These are phyloP conservation scores for Trachemys scripta DNA, from an alignment of 2,113 vertebrate species.

Conservation along the genomic window DNA sequence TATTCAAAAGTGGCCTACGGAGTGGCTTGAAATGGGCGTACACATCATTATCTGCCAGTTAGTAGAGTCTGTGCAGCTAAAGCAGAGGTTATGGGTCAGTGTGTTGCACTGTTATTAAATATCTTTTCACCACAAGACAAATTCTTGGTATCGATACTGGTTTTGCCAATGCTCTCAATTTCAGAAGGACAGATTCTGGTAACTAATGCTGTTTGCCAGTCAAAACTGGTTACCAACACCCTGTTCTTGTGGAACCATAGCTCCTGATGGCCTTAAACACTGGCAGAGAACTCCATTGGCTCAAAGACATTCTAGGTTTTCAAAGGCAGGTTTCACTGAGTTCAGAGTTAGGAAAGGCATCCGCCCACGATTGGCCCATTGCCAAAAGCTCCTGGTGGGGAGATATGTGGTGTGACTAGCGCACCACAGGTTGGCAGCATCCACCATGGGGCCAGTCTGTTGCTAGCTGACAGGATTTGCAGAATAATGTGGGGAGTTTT, in stretches of 20 bases:
- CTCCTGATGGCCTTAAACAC: background rate
- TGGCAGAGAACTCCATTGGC: background rate
- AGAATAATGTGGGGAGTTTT: background rate
- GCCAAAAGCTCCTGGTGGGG: background rate
- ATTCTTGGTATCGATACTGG: background rate
- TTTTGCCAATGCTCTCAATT: background rate
- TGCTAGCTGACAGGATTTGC: background rate
- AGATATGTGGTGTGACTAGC: background rate
- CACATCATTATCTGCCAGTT: background rate
- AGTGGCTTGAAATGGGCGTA: background rate
- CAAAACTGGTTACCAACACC: background rate
- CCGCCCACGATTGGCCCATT: background rate
- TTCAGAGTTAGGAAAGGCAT: background rate
- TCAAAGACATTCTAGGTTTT: background rate
- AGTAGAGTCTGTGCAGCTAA: background rate
- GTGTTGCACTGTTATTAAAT: background rate
- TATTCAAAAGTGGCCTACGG: background rate
- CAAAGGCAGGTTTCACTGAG: background rate
- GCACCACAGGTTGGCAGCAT: rapidly evolving
- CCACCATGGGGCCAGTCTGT: background rate
- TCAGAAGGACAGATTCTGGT: background rate
- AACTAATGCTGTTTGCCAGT: background rate
- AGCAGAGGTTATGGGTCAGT: background rate
- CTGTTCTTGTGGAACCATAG: background rate
- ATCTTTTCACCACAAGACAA: background rate